Base-by-base conservation (phyloP, 2,888 invertebrate genomes). In the Pollenia amentaria region DNA sequence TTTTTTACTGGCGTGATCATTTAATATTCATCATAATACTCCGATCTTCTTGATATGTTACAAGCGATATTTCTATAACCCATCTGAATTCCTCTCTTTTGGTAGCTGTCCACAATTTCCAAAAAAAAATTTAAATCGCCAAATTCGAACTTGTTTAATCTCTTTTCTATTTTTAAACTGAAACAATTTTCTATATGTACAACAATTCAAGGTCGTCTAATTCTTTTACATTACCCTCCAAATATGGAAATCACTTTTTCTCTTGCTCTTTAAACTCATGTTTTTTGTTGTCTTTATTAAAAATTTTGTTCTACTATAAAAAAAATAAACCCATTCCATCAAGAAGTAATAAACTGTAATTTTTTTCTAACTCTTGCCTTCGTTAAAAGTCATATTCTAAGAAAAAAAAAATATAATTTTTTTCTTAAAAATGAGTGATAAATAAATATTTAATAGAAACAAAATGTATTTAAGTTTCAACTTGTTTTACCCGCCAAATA, bases 401-500 rank as follows among this genome's bases (percentile, higher is more conserved):
- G 14, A 48, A 57, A 77, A 51, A 55, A 29, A 29, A 29, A n/a
- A n/a, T n/a, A n/a, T n/a, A n/a, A n/a, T n/a, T 6, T 48, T n/a
- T 77, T 42, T 55, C 46, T 78, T 48, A 57, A 10, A 38, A 53
- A 67, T 78, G 40, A 38, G 38, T 78, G 48, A 42, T 65, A 62
- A 76, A 65, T 67, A 29, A 29, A 67, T 1, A 38, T 67, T 77
- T 9, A 46, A 48, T 14, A 62, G 40, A 67, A 78, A 57, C 16
- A 44, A 62, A 18, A 69, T 0, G 38, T 16, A 7, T 69, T 21
- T 46, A 21, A 46, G 16, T 57, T 57, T 55, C 21, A 76, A 75
- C 62, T 40, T 51, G 65, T 65, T 77, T 77, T 77, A 55, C 40
- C 75, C 75, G 46, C 46, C 67, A 67, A 78, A 67, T 67, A 67